Conservation (phyloP, 2,797 vertebrate species). For the Moxostoma hubbsi region DNA sequence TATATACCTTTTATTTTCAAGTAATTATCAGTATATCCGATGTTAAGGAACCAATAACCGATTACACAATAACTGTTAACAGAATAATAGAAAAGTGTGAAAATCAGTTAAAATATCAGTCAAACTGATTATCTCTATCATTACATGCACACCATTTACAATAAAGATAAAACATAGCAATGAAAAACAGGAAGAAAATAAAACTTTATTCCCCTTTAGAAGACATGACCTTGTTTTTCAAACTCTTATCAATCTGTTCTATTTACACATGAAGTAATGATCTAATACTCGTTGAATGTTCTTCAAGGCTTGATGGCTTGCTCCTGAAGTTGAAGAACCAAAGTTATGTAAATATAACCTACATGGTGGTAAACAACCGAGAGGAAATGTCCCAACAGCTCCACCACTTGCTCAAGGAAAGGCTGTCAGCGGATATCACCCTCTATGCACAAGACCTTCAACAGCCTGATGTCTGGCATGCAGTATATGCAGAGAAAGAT, state of each 20-base stretch:
- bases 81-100: too few species aligned
- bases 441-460: slow-evolving; percentile 85
- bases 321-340: slow-evolving; percentile 82
- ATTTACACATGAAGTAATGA: slow-evolving; percentile 19
- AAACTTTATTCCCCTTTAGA: too few species aligned
- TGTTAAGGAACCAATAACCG: too few species aligned
- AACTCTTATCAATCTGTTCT: neutral
- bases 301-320: slow-evolving; percentile 85
- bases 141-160: neutral
- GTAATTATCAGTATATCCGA: too few species aligned
- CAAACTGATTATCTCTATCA: too few species aligned
- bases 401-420: slow-evolving; percentile 75
- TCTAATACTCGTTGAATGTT: slow-evolving; percentile 24
- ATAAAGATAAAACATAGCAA: neutral
- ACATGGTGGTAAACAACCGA: slow-evolving; percentile 89
- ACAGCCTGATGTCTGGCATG: slow-evolving; percentile 86
- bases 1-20: too few species aligned
- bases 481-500: slow-evolving; percentile 86
- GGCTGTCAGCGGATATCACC: slow-evolving; percentile 80
- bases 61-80: too few species aligned
- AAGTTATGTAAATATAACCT: slow-evolving; percentile 84
- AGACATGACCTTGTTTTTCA: neutral
- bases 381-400: slow-evolving; percentile 73
- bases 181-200: neutral
- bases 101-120: too few species aligned